Base-by-base conservation (phyloP, 2,113 vertebrate species). In the Garra rufa region DNA sequence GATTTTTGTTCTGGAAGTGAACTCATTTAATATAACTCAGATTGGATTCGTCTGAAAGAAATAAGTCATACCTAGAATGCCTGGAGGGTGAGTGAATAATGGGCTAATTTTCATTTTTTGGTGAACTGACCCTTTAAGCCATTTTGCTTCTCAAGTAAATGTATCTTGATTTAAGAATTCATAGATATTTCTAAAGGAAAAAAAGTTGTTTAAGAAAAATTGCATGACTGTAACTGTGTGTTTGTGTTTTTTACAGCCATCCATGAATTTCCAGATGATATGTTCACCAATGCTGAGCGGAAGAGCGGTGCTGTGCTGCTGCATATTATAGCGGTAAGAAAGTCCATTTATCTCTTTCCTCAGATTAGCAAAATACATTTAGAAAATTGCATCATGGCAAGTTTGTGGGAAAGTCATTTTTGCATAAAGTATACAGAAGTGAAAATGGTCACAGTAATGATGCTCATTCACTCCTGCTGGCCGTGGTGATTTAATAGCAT, bases 231-330 rank as follows among this genome's bases (percentile, higher is more conserved):
- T 46, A 50, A 50, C 50, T 28, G 71, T 19, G 26, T 75, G 41
- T 75, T 75, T 30, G 3, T n/a, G n/a, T 79, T 59, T 46, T 14
- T 94, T 94, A 83, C 94, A 99, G 98, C 97, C 0, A 95, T 99
- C 92, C 95, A 94, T 15, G 98, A 99, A 92, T 99, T 99, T 93
- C 98, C 98, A 10, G 83, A 95, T 4, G 98, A 99, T 93, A 1
- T 97, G 88, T 99, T 99, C 92, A 95, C 94, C 92, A 97, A 95
- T 70, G 83, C 91, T 2, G 96, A 99, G 83, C 92, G 98, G 1
- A 95, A 95, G 90, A 94, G 93, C 10, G 98, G 98, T 77, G 97
- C 94, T 26, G 10, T 99, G 87, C 87, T 97, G 84, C 94, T 99
- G 91, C 98, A 99, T 86, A 97, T 99, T 26, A 59, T 91, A 69